These are phyloP conservation scores for Dysidea cf. avara DNA, from an alignment of 37 sponge, comb jelly and placozoan genomes.

Conservation along the genomic window DNA sequence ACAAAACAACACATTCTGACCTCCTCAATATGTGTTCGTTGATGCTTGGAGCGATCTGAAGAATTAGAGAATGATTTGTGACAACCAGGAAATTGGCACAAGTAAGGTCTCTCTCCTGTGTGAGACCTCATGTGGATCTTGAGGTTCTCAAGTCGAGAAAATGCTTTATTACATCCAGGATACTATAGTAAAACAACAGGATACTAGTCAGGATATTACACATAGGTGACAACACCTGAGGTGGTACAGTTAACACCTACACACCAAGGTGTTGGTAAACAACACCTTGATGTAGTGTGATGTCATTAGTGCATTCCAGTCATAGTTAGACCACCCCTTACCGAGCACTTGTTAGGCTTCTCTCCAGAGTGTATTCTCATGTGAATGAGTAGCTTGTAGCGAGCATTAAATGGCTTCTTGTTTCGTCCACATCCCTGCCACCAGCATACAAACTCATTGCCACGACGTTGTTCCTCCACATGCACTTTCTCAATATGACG, in stretches of 20 bases:
- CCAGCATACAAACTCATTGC: constrained; percentile 70
- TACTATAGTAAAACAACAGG: constrained; percentile 36
- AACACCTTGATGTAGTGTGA: neutral
- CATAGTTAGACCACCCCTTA: constrained; percentile 25
- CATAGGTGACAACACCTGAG: neutral
- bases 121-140: constrained; percentile 93
- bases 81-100: constrained; percentile 78
- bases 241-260: neutral
- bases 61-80: constrained; percentile 93
- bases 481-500: constrained; percentile 84
- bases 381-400: constrained; percentile 94
- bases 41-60: constrained; percentile 93
- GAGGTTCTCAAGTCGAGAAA: constrained; percentile 92
- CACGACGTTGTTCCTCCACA: constrained; percentile 69
- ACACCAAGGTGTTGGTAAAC: neutral
- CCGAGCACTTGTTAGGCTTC: constrained; percentile 94
- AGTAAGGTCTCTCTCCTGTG: constrained; percentile 90
- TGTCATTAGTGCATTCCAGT: neutral
- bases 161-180: constrained; percentile 88
- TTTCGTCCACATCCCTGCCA: constrained; percentile 77
- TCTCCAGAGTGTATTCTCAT: constrained; percentile 96
- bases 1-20: constrained; percentile 19
- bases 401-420: constrained; percentile 88
- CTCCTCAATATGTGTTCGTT: constrained; percentile 83
- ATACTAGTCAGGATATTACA: neutral